Conservation (phyloP, 2,113 vertebrate genomes). For the cattle (Bos taurus) region ARS-UCD2.0 NC_037333.1:103314501-103315000, state of each 20-base stretch:
- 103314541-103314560: too few relatives aligned
- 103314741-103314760: slow-evolving; percentile 55
- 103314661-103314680: background rate
- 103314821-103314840: slow-evolving; percentile 73
- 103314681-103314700: background rate
- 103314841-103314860: slow-evolving; percentile 74
- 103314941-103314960: background rate
- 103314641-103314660: rapidly evolving
- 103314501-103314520: background rate
- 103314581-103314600: background rate
- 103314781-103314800: slow-evolving; percentile 74
- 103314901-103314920: background rate
- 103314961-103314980: background rate
- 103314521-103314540: background rate
- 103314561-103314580: rapidly evolving
- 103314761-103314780: slow-evolving; percentile 65
- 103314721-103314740: slow-evolving; percentile 14
- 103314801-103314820: slow-evolving; percentile 77
- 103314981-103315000: too few relatives aligned
- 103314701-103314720: background rate
- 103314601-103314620: rapidly evolving
- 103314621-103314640: too few relatives aligned
- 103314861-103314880: slow-evolving; percentile 2
- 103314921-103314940: background rate
- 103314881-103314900: rapidly evolving